Percentiles rank a stretch among this genome's conserved stretches.
Conservation (phyloP, 1,140 invertebrate genomes). For the Temnothorax longispinosus region DNA sequence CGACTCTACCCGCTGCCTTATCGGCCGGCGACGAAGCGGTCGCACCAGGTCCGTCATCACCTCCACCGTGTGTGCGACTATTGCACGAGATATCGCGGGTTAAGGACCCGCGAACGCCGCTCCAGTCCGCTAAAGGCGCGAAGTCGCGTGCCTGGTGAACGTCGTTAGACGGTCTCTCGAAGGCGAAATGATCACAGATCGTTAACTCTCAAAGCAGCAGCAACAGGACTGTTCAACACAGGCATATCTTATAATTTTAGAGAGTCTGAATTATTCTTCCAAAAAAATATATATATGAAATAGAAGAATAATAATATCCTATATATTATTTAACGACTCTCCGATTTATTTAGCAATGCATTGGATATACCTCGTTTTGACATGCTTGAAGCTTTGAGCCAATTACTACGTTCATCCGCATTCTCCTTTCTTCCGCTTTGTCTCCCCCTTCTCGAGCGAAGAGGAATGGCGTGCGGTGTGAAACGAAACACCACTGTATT, state of each 20-base stretch:
- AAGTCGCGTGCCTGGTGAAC: neutral
- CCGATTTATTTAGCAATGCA: neutral
- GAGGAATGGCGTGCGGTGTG: neutral
- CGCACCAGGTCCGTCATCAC: constrained; percentile 68
- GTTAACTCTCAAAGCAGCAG: neutral
- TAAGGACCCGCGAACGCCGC: constrained; percentile 66
- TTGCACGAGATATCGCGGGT: constrained; percentile 76
- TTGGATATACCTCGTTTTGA: neutral
- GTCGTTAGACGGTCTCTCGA: neutral
- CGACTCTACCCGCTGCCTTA: constrained; percentile 74
- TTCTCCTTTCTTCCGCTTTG: neutral
- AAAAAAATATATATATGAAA: neutral
- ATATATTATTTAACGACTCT: neutral
- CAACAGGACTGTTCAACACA: neutral
- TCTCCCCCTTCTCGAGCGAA: neutral
- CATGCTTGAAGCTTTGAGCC: neutral
- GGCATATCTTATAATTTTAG: neutral
- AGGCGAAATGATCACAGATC: neutral
- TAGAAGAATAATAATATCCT: neutral
- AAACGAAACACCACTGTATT: constrained; percentile 32
- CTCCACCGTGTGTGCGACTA: constrained; percentile 60
- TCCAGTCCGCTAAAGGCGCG: neutral
- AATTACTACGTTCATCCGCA: neutral
- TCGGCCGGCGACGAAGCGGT: constrained; percentile 76
- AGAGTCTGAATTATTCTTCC: neutral